These are phyloP conservation scores for Endomychus coccineus DNA, from an alignment of 2,888 invertebrate species.

Conservation along the genomic window DNA sequence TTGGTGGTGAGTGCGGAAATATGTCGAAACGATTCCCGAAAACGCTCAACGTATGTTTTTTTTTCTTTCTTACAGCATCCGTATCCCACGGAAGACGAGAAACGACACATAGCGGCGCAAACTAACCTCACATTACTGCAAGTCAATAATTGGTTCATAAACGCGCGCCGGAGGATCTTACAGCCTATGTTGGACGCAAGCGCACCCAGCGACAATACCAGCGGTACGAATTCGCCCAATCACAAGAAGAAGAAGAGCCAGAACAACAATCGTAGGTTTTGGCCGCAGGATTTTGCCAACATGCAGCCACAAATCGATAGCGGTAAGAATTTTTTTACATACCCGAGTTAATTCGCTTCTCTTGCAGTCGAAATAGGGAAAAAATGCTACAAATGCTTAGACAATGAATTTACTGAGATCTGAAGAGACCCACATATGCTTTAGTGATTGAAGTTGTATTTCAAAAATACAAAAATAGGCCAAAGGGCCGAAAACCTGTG, in stretches of 20 bases:
- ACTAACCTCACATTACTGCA: constrained; percentile 82
- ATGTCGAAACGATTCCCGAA: too few relatives aligned
- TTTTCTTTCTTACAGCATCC: constrained; percentile 62
- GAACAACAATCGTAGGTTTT: constrained; percentile 62
- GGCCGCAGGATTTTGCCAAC: constrained; percentile 63
- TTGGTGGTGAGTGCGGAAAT: constrained; percentile 82
- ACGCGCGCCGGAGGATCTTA: constrained; percentile 81
- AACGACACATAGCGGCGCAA: constrained; percentile 80
- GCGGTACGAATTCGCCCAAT: constrained; percentile 28
- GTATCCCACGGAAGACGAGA: constrained; percentile 92
- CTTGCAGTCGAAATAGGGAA: too few relatives aligned
- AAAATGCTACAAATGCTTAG: too few relatives aligned
- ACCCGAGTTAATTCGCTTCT: too few relatives aligned
- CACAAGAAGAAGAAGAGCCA: constrained; percentile 52
- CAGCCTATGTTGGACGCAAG: constrained; percentile 86
- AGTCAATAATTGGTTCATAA: constrained; percentile 86
- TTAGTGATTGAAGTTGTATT: too few relatives aligned
- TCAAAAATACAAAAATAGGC: too few relatives aligned
- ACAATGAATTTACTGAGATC: not conserved
- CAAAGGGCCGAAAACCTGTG: too few relatives aligned
- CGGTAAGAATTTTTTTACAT: constrained; percentile 41
- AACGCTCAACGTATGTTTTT: too few relatives aligned
- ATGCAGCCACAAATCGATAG: constrained; percentile 55
- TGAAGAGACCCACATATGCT: too few relatives aligned
- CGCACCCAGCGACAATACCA: constrained; percentile 36